Evolutionary conservation across 2,888 invertebrate genomes (phyloP), one percentile per base, ranked within the genome.

Genomic region (Rotaria socialis): DNA sequence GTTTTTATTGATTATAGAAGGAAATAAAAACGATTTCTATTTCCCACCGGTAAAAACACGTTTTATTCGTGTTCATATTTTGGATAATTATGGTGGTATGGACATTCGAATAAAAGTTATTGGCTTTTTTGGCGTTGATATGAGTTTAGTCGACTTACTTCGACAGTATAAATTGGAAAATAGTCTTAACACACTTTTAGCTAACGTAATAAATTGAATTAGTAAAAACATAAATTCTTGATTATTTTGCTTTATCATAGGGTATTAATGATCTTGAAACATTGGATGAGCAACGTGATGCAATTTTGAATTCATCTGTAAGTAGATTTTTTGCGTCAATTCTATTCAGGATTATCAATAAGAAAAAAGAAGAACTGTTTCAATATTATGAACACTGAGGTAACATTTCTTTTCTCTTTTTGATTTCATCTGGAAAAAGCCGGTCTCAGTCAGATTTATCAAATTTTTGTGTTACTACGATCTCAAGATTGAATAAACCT

Each of bases 291-390:
- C 47, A 47, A 10, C 80, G 80, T 24, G 80, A 80, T 80, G 80
- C 47, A 80, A 47, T 80, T 47, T 47, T 80, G 8, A 80, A 80
- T 80, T 80, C 80, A 80, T 24, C 80, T 24, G 80, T 80, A 80
- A 47, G 80, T 47, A 27, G 3, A 60, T n/a, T 50, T 50, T 50
- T 11, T 50, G 4, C 14, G 8, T 50, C 50, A 50, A 35, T 35
- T 35, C 35, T 35, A 35, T 35, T 35, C 2, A 35, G 35, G 35
- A 35, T 35, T 35, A 35, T 1, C 35, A 35, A 35, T 35, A 35
- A 35, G 2, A 35, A 35, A 1, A 35, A 35, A 35, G 2, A 35
- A 35, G 35, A 35, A 35, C 2, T 2, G 35, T 35, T 35, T 35
- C 35, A 35, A 35, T 35, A 35, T 35, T 35, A 35, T 35, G 35